Evolutionary conservation across 2,113 vertebrate species (phyloP).

Genomic region (Actenoides lindsayi): DNA sequence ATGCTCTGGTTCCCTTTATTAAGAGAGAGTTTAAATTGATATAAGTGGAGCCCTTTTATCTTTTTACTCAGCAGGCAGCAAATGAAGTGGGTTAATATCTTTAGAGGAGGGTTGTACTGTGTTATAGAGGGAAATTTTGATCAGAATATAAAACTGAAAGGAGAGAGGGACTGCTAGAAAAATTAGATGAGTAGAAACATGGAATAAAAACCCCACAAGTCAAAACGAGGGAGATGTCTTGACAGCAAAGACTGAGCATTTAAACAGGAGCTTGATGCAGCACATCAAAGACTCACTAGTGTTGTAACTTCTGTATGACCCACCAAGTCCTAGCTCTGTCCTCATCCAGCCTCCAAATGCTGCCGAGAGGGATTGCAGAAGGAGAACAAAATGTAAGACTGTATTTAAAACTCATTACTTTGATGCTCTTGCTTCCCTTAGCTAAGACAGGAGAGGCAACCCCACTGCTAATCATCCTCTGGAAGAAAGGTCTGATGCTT

Average conservation of each 20-base stretch:
- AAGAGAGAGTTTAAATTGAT: not conserved
- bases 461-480: not conserved
- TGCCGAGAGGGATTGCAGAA: not conserved
- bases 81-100: not conserved
- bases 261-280: not conserved
- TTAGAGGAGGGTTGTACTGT: not conserved
- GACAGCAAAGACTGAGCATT: not conserved
- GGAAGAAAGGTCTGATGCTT: not conserved
- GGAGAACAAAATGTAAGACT: not conserved
- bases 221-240: not conserved
- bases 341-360: not conserved
- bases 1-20: not conserved
- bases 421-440: not conserved
- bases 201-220: not conserved
- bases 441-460: not conserved
- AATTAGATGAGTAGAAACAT: not conserved
- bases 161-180: not conserved
- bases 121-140: not conserved
- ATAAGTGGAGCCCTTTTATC: not conserved
- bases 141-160: not conserved
- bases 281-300: accelerated
- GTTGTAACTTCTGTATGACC: not conserved
- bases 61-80: not conserved
- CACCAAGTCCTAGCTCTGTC: not conserved
- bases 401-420: not conserved